Evolutionary conservation across 1,140 invertebrate genomes (phyloP), one percentile per base, ranked within the genome.

Genomic region (Drosophila auraria): DNA sequence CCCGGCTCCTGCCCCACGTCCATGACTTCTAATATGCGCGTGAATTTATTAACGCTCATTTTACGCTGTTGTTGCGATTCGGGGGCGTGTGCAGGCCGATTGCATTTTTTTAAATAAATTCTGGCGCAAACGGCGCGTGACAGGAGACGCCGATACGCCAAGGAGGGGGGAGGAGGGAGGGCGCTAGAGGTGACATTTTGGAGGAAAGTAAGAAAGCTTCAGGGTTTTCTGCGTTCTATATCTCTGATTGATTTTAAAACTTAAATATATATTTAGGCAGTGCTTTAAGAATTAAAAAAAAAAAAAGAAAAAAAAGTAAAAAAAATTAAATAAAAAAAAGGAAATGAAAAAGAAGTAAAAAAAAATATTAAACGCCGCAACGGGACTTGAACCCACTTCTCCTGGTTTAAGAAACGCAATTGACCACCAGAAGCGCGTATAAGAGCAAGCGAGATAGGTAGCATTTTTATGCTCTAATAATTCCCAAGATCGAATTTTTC

Each of bases 41-140:
- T 89, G 86, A 89, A 89, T 89, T 89, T 89, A 89, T 89, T 89
- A 90, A 71, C 82, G 86, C 82, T 89, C 78, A 89, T 89, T 89
- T 90, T 79, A 62, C 73, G 56, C 63, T 57, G 53, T 49, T 68
- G 58, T 57, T 42, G 66, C 47, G 36, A 53, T 82, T 89, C 83
- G 86, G 82, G 86, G 86, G 86, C 86, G 86, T 89, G 86, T 79
- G 79, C 72, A 66, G 69, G 82, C 82, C 86, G 86, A 89, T 89
- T 90, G 86, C 86, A 90, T 89, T 89, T 90, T 90, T 90, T 90
- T 42, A 84, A 89, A 89, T 89, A 89, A 89, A 89, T 89, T 89
- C 86, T 87, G 60, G 81, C 65, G 78, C 84, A 87, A 87, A 87
- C 84, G 84, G 84, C 81, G 84, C 86, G 86, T 87, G 84, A 89